Evolutionary conservation across 1,140 invertebrate species (phyloP), one percentile per base, ranked within the genome.

Genomic region (Caenorhabditis inopinata): DNA sequence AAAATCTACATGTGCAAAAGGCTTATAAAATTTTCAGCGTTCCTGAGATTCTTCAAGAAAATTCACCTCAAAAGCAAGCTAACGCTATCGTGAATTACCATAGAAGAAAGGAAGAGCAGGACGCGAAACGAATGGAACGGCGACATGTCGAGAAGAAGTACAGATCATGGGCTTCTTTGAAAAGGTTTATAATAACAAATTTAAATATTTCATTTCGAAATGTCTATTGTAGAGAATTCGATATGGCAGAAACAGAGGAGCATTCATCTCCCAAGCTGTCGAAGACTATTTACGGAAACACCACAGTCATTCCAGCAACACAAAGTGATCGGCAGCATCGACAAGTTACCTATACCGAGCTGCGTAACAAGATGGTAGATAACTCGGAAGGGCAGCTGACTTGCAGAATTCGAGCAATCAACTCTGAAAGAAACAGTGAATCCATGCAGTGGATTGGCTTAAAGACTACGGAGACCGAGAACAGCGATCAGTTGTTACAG

Each of bases 91-190:
- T 38, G 1, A 68, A 42, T 21, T 68, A 68, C 38, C 58, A 68
- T 18, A 42, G n/a, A 38, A 42, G 58, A 42, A 68, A 68, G 12
- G 32, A 18, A n/a, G 25, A 68, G 27, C 58, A 68, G 38, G 58
- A 68, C 21, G 58, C 58, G n/a, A 38, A 9, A 38, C 4, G 58
- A 42, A 68, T 68, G 58, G 32, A 68, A 16, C 35, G 58, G 21
- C 32, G 58, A 16, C 58, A 68, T 6, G 58, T 68, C 5, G 58
- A 68, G 32, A 68, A 68, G 32, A 68, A 21, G 23, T 68, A 42
- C n/a, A 23, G 58, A 18, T 68, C 58, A 21, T 68, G 29, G 29
- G 58, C 58, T 68, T 68, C 58, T 42, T 21, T 68, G 32, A 68
- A 68, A 42, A 38, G 58, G 58, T 68, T 38, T 27, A 6, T 11